Conservation (phyloP, 2,888 invertebrate species). For the Hyposoter dolosus region DNA sequence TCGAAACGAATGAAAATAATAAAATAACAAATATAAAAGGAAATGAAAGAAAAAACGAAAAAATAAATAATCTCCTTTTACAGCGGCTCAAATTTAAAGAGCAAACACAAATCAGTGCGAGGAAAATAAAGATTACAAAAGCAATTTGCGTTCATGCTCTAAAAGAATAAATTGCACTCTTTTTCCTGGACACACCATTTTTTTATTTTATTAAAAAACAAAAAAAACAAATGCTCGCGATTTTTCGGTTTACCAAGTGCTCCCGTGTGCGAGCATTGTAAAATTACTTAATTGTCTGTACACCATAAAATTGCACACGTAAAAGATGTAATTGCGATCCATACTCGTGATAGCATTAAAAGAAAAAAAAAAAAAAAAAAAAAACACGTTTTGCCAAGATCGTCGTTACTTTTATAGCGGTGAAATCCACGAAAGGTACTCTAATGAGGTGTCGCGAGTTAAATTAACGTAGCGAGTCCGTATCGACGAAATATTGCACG, state of each 20-base stretch:
- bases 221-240: slow-evolving; percentile 40
- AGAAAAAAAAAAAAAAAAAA: slow-evolving; percentile 18
- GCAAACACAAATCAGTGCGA: slow-evolving; percentile 35
- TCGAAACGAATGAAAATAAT: slow-evolving; percentile 41
- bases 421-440: slow-evolving; percentile 29
- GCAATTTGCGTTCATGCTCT: slow-evolving; percentile 19
- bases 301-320: slow-evolving; percentile 39
- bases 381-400: neutral
- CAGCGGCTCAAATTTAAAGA: slow-evolving; percentile 12
- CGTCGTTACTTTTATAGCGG: slow-evolving; percentile 41
- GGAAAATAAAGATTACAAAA: slow-evolving; percentile 21
- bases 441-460: slow-evolving; percentile 34
- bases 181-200: neutral
- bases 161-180: slow-evolving; percentile 12
- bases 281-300: slow-evolving; percentile 34
- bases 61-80: slow-evolving; percentile 29
- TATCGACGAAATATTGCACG: slow-evolving; percentile 6
- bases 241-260: slow-evolving; percentile 43
- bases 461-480: slow-evolving; percentile 18
- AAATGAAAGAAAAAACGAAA: neutral
- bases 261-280: neutral
- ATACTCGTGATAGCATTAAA: neutral
- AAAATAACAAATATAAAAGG: neutral
- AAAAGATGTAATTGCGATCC: slow-evolving; percentile 31
- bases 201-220: neutral